Conservation (phyloP, 2,888 invertebrate species). For the Sabatieria punctata region DNA sequence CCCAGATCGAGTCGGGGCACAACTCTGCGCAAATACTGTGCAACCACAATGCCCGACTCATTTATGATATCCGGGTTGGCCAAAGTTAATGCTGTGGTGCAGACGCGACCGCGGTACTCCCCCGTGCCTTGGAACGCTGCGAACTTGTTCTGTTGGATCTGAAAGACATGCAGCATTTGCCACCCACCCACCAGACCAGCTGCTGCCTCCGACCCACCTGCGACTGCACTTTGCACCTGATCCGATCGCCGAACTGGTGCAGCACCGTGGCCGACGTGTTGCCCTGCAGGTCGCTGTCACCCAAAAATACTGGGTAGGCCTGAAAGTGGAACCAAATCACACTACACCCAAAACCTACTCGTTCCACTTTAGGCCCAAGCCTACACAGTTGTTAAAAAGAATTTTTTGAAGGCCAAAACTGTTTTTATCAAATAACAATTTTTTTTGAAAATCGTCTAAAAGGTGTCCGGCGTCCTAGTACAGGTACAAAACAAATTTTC, state of each 20-base stretch:
- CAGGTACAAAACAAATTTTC: no score
- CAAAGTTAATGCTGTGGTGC: slow-evolving; percentile 66
- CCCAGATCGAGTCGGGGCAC: slow-evolving; percentile 67
- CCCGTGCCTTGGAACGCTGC: slow-evolving; percentile 64
- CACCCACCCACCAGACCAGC: slow-evolving; percentile 66
- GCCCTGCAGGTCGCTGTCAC: slow-evolving; percentile 86
- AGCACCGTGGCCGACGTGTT: slow-evolving; percentile 88
- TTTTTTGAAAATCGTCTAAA: no score
- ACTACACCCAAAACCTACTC: no score
- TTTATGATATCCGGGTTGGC: slow-evolving; percentile 79
- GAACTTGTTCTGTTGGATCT: slow-evolving; percentile 45
- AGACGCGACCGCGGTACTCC: slow-evolving; percentile 71
- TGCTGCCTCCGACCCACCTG: slow-evolving; percentile 92
- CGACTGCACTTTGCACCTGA: slow-evolving; percentile 82
- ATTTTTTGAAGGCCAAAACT: no score
- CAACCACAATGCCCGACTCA: slow-evolving; percentile 49
- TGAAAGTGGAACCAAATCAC: slow-evolving; percentile 17
- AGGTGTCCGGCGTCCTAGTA: no score
- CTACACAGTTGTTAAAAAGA: no score
- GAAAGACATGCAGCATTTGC: slow-evolving; percentile 38
- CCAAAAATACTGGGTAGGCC: slow-evolving; percentile 78
- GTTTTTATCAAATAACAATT: no score
- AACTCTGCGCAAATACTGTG: slow-evolving; percentile 73
- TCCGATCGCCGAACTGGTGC: slow-evolving; percentile 70
- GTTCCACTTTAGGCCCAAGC: no score